Conservation (phyloP, 2,797 vertebrate species). For the Monodelphis domestica region DNA sequence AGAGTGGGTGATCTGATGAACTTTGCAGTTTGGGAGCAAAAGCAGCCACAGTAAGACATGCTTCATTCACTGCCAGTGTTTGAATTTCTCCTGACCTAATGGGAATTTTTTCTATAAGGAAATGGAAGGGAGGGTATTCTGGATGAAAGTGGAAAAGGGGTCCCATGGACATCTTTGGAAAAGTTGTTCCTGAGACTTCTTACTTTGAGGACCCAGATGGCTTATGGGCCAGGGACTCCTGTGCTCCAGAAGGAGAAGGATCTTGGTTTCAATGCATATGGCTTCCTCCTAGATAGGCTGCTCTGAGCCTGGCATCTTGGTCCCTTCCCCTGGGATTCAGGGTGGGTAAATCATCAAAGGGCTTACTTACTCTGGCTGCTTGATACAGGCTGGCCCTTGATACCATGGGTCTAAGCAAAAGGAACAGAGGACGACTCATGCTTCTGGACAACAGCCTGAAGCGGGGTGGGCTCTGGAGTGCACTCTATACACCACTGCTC, state of each 20-base stretch:
- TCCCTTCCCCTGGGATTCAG: neutral
- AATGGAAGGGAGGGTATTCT: neutral
- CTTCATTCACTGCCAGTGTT: slow-evolving; percentile 61
- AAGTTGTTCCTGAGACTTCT: neutral
- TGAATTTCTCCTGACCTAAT: slow-evolving; percentile 8
- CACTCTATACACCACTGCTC: neutral
- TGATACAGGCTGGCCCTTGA: slow-evolving; percentile 34
- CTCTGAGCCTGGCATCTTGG: slow-evolving; percentile 17
- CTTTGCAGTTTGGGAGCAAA: slow-evolving; percentile 74
- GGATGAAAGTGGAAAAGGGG: neutral
- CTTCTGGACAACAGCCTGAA: neutral
- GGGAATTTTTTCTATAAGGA: slow-evolving; percentile 26
- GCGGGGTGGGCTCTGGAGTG: neutral
- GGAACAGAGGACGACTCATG: neutral
- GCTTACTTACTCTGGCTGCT: slow-evolving; percentile 45
- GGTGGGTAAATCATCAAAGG: slow-evolving; percentile 2
- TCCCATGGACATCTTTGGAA: neutral
- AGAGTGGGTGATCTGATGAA: slow-evolving; percentile 74
- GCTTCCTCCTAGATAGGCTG: slow-evolving; percentile 62
- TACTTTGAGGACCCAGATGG: neutral
- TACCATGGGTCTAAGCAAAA: neutral
- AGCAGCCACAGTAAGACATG: slow-evolving; percentile 81
- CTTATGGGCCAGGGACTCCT: neutral
- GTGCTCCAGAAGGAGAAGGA: neutral
- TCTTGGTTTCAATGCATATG: slow-evolving; percentile 60